Evolutionary conservation across 2,797 vertebrate species (phyloP), one percentile per base, ranked within the genome.

Genomic region (Enteromius mattozi): DNA sequence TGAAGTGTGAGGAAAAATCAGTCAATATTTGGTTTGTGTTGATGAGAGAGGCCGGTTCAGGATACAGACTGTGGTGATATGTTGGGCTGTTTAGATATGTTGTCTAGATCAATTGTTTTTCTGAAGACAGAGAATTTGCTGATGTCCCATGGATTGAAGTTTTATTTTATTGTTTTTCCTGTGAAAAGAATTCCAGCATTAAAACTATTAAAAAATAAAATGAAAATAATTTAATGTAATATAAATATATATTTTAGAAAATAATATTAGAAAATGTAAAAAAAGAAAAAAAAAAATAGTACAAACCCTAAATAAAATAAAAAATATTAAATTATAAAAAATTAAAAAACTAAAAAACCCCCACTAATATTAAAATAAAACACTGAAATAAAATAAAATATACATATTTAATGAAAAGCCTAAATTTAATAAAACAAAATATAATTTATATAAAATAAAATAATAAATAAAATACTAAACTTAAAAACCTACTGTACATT

Each of bases 11-110:
- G 45, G 27, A 45, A n/a, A 33, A 78, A 45, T 17, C 68, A 45
- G 82, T 92, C 86, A 88, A 89, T 92, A 79, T 70, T 78, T 87
- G 88, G 74, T 82, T 56, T 78, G 83, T 86, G 78, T 68, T 21
- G 68, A 40, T 35, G 40, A 68, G 49, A 49, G 47, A 74, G 70
- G 70, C 27, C 21, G 9, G 14, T 19, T 63, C 33, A 37, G 80
- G 70, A 8, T 13, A 40, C 45, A 49, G 27, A 66, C 1, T 42
- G 61, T 14, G n/a, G 1, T 17, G 40, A 45, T 33, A 47, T 42
- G 24, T 30, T 0, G 14, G 6, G 59, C 24, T 9, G 7, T 9
- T 17, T 27, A 3, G 27, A 49, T 33, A 21, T 51, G 33, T 35
- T 21, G 16, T 33, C 16, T 19, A 3, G 27, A 1, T 74, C 4